Evolutionary conservation across 1,140 invertebrate species (phyloP).

Genomic region (Heliconius melpomene): DNA sequence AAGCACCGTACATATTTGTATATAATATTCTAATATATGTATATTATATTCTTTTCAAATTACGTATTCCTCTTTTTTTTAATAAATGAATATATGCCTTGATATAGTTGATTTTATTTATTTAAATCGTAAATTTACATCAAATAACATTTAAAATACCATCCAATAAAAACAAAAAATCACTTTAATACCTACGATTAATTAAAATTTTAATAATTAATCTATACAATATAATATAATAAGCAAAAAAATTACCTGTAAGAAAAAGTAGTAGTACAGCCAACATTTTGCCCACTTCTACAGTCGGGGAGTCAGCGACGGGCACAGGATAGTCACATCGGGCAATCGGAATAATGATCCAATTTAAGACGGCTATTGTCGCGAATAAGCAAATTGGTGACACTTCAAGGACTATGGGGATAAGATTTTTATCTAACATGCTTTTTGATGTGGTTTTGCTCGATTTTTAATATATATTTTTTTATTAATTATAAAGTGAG

Average conservation of each 20-base stretch:
- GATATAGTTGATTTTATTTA: no score
- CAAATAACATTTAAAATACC: no score
- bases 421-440: background rate
- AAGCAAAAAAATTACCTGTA: constrained; percentile 22
- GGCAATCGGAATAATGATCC: constrained; percentile 51
- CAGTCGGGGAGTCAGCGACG: constrained; percentile 18
- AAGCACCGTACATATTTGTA: no score
- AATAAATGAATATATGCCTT: no score
- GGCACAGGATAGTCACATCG: constrained; percentile 22
- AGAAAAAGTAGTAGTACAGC: constrained; percentile 20
- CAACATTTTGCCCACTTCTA: constrained; percentile 23
- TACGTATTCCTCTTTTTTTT: no score
- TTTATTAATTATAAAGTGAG: background rate
- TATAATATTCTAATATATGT: no score
- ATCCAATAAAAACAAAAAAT: no score
- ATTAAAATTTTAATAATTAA: no score
- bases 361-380: constrained; percentile 58
- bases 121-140: no score
- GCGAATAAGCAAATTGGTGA: constrained; percentile 53
- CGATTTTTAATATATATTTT: background rate
- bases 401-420: constrained; percentile 50
- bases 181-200: no score
- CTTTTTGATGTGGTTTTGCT: background rate
- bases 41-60: no score
- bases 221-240: background rate